Conservation (phyloP, 2,113 vertebrate genomes). For the Podocnemis expansa region DNA sequence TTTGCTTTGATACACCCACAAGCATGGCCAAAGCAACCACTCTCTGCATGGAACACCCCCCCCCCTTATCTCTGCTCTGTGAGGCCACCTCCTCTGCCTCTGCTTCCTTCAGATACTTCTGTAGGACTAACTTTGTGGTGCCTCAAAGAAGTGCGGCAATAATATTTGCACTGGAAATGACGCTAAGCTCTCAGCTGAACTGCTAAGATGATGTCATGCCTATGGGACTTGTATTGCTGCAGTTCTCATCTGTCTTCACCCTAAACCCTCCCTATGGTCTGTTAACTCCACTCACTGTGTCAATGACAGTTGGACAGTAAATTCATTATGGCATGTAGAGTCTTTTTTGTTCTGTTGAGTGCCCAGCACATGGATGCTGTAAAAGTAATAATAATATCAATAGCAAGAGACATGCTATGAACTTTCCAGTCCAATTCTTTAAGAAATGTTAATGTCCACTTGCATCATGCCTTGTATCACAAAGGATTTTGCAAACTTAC, state of each 20-base stretch:
- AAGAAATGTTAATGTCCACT: background rate
- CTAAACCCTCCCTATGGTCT: background rate
- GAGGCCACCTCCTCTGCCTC: background rate
- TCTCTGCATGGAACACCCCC: background rate
- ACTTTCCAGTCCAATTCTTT: background rate
- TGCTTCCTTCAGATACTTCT: background rate
- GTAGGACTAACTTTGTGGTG: background rate
- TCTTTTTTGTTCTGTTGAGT: background rate
- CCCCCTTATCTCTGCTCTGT: background rate
- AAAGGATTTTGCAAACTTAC: background rate
- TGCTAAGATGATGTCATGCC: background rate
- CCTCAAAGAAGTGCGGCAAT: background rate
- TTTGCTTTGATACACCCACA: background rate
- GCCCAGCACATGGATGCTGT: background rate
- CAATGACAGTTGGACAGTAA: background rate
- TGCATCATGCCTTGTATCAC: background rate
- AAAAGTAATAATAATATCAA: background rate
- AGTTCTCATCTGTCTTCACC: background rate
- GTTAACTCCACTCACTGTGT: fast-evolving
- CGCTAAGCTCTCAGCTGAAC: background rate
- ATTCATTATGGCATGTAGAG: background rate
- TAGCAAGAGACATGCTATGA: background rate
- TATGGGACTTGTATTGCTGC: fast-evolving
- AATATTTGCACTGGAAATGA: background rate
- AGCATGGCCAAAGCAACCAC: background rate